phyloP scores from a whole-genome alignment of 23 tunicate genomes.

The Halocynthia aurantium region DNA sequence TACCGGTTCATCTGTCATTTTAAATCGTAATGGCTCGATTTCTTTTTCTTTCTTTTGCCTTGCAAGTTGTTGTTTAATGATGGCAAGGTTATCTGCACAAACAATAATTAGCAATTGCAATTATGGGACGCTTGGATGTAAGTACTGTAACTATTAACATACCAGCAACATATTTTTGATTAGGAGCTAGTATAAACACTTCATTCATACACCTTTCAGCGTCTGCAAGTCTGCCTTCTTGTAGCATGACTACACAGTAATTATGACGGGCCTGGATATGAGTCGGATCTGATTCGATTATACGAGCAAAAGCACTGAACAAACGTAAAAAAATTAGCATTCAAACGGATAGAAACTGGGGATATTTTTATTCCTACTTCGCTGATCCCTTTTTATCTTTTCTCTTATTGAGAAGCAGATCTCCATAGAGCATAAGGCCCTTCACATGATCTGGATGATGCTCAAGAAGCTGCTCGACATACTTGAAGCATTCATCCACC shows the following conservation, averaged over 20 bases:
- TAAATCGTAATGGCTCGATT: conserved; percentile 6
- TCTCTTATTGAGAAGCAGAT: conserved; percentile 29
- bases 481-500: conserved; percentile 17
- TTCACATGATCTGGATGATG: conserved; percentile 48
- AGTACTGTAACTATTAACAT: not conserved
- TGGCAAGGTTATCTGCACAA: conserved; percentile 40
- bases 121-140: not conserved
- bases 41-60: conserved; percentile 5
- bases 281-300: conserved; percentile 28
- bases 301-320: conserved; percentile 25
- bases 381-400: conserved; percentile 33
- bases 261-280: conserved; percentile 48
- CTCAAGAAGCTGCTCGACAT: conserved; percentile 19
- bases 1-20: not conserved
- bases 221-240: conserved; percentile 28
- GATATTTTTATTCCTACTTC: conserved; percentile 12
- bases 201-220: conserved; percentile 46
- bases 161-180: conserved; percentile 36
- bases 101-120: not conserved
- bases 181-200: conserved; percentile 43
- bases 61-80: conserved; percentile 35
- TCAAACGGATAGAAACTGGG: not conserved
- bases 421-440: conserved; percentile 50
- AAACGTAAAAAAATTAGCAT: not conserved
- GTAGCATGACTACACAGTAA: conserved; percentile 47